Conservation (phyloP, 2,797 vertebrate species). For the Discoglossus pictus region DNA sequence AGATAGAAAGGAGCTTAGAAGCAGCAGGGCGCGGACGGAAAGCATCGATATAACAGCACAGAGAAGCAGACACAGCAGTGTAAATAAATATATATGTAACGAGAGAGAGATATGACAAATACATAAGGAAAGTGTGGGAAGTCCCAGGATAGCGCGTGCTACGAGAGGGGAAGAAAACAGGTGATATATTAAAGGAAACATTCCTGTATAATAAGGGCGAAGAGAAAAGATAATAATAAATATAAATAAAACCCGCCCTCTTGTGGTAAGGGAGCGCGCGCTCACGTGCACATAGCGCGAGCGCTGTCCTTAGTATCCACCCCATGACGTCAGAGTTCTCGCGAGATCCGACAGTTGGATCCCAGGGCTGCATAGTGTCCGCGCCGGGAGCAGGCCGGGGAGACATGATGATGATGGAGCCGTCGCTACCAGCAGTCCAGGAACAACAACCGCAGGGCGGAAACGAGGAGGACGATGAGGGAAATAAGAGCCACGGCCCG, state of each 20-base stretch:
- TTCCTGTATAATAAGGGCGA: too few species aligned
- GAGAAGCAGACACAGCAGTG: not conserved
- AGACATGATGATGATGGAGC: conserved; percentile 59
- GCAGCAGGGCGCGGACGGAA: conserved; percentile 8
- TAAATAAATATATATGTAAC: not conserved
- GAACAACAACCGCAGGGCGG: conserved; percentile 54
- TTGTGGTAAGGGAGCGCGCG: not conserved
- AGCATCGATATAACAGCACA: not conserved
- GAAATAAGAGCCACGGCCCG: conserved; percentile 49
- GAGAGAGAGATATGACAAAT: too few species aligned
- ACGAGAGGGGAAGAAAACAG: too few species aligned
- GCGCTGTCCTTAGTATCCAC: not conserved
- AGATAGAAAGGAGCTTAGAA: conserved; percentile 45
- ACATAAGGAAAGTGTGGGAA: too few species aligned
- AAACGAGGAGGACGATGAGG: conserved; percentile 21
- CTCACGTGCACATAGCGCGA: not conserved
- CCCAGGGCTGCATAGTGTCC: conserved; percentile 52
- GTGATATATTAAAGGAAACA: too few species aligned
- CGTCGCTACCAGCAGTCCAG: conserved; percentile 56
- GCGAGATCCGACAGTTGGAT: conserved; percentile 45
- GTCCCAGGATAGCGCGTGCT: too few species aligned
- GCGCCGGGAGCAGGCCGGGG: conserved; percentile 65
- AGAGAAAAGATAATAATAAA: too few species aligned
- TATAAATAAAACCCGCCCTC: not conserved
- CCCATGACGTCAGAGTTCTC: conserved; percentile 39